These are phyloP conservation scores for Campoplex nolae DNA, from an alignment of 2,888 invertebrate genomes.

Conservation along the genomic window DNA sequence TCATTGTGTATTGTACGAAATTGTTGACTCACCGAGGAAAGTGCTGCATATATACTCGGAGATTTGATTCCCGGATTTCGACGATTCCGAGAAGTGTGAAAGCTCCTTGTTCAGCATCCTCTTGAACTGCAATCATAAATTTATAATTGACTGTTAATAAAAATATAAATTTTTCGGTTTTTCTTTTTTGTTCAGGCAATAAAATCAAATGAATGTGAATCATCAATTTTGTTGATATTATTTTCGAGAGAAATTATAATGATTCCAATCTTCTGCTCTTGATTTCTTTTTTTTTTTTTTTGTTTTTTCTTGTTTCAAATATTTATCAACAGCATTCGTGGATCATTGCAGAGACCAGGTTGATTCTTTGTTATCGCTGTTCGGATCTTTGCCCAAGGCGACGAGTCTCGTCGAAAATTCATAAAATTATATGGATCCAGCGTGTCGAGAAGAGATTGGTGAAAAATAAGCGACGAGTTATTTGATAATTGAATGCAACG, in stretches of 20 bases:
- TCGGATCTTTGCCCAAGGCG: conserved; percentile 23
- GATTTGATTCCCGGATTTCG: conserved; percentile 99
- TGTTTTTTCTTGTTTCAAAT: not conserved
- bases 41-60: conserved; percentile 99
- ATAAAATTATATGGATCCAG: not conserved
- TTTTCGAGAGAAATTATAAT: conserved; percentile 3
- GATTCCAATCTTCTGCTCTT: conserved; percentile 28
- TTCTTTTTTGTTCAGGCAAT: not conserved
- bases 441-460: not conserved
- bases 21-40: conserved; percentile 94
- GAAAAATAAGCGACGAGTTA: not conserved
- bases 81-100: conserved; percentile 99
- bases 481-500: conserved; percentile 21
- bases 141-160: conserved; percentile 5
- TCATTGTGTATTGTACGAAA: not conserved
- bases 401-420: not conserved
- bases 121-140: conserved; percentile 94
- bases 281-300: not conserved
- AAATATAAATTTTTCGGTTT: conserved; percentile 31
- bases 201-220: not conserved
- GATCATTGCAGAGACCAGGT: conserved; percentile 15
- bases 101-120: conserved; percentile 99
- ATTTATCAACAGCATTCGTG: conserved; percentile 44
- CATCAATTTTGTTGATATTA: not conserved
- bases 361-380: conserved; percentile 36